These are phyloP conservation scores for Crioceris asparagi DNA, from an alignment of 2,888 invertebrate genomes.

Conservation along the genomic window DNA sequence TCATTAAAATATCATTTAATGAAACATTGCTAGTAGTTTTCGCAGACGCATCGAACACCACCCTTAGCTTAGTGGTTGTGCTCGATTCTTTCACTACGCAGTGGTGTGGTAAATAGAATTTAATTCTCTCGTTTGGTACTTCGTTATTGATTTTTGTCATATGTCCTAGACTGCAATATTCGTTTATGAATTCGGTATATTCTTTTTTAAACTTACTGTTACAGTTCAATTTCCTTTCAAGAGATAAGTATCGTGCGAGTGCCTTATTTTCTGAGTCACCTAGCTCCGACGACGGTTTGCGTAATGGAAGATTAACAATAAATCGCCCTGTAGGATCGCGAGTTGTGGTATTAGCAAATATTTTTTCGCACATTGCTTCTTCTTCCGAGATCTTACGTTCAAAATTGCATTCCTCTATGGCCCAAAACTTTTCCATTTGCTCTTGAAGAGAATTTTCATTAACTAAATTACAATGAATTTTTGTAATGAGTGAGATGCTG, in stretches of 20 bases:
- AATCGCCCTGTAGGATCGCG: constrained; percentile 7
- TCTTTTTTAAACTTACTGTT: constrained; percentile 5
- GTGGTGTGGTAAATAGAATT: constrained; percentile 15
- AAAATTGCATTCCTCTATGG: constrained; percentile 6
- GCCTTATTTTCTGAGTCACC: constrained; percentile 5
- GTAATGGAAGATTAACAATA: constrained; percentile 7
- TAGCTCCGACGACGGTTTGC: not conserved
- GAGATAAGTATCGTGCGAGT: constrained; percentile 6
- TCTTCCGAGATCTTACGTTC: constrained; percentile 2
- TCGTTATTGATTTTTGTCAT: constrained; percentile 6
- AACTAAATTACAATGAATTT: not conserved
- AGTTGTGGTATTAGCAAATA: constrained; percentile 3
- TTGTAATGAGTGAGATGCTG: not conserved
- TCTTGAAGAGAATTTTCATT: not conserved
- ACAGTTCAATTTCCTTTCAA: constrained; percentile 11
- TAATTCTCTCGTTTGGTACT: not conserved
- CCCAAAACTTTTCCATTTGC: constrained; percentile 9
- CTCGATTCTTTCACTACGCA: constrained; percentile 13
- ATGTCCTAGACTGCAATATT: constrained; percentile 10
- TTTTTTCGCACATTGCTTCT: constrained; percentile 8
- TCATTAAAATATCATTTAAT: constrained; percentile 11
- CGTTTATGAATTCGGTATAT: constrained; percentile 10
- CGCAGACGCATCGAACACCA: constrained; percentile 9
- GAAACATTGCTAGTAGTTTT: constrained; percentile 11
- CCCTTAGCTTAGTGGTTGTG: constrained; percentile 12